These are phyloP conservation scores for Sminthurinus signatus DNA, from an alignment of 1,140 invertebrate species.

Conservation along the genomic window DNA sequence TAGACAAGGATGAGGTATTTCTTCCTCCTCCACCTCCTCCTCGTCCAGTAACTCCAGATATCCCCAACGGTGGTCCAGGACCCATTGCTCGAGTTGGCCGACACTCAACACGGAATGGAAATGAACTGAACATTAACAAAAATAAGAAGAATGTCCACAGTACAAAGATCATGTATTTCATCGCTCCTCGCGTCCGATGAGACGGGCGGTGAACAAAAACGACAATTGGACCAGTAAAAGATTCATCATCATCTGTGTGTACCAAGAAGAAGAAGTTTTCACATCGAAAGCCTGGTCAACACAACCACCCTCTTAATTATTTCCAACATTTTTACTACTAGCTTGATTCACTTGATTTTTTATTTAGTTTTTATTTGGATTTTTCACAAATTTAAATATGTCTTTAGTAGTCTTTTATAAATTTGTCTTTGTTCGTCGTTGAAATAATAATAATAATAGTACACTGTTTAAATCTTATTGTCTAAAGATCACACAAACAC, in stretches of 20 bases:
- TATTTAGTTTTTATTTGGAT: no score
- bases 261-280: no score
- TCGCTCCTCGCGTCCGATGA: slow-evolving; percentile 26
- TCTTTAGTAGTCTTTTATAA: no score
- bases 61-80: slow-evolving; percentile 31
- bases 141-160: slow-evolving; percentile 39
- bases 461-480: no score
- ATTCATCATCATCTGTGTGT: slow-evolving; percentile 15
- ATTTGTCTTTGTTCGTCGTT: no score
- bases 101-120: slow-evolving; percentile 39
- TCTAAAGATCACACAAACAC: no score
- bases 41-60: neutral
- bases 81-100: slow-evolving; percentile 35
- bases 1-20: neutral
- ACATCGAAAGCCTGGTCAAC: no score
- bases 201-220: slow-evolving; percentile 19
- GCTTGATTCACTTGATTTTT: no score
- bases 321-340: no score
- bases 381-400: no score
- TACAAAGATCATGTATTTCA: slow-evolving; percentile 39
- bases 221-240: neutral
- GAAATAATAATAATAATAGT: no score
- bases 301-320: no score
- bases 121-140: slow-evolving; percentile 39
- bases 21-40: neutral